Conservation (phyloP, 2,888 invertebrate genomes). For the Ypsolopha scabrella region DNA sequence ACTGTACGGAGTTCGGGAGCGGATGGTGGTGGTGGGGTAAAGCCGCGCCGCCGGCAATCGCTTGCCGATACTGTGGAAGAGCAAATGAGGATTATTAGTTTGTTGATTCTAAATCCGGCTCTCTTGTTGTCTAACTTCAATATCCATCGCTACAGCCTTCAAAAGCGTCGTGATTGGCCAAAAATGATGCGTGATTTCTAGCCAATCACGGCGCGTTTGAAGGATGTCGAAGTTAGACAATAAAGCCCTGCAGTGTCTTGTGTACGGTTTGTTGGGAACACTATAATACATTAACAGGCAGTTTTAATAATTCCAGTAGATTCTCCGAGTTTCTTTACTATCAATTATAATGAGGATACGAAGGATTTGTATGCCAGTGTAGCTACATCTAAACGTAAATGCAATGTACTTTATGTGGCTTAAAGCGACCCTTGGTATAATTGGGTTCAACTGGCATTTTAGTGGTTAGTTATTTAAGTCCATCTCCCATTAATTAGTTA, state of each 20-base stretch:
- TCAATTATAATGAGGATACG: not conserved
- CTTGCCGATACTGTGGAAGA: conserved; percentile 85
- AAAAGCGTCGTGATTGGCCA: too few species aligned
- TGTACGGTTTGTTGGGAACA: not conserved
- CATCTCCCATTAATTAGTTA: conserved; percentile 58
- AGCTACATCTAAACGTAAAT: too few species aligned
- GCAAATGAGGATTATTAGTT: not conserved
- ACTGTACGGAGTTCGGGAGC: conserved; percentile 67
- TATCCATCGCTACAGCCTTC: too few species aligned
- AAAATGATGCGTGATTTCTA: too few species aligned
- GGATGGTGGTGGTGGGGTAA: conserved; percentile 48
- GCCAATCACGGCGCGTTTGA: too few species aligned
- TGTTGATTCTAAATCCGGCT: too few species aligned
- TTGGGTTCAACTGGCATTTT: not conserved
- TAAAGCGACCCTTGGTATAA: too few species aligned
- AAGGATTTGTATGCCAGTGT: too few species aligned
- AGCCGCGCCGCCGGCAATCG: conserved; percentile 74
- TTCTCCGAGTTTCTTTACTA: not conserved
- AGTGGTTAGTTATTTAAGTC: conserved; percentile 49
- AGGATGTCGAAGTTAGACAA: too few species aligned
- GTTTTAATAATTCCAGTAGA: not conserved
- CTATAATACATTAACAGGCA: not conserved
- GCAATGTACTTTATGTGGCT: too few species aligned
- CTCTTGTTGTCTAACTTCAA: too few species aligned
- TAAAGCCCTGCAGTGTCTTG: not conserved